Evolutionary conservation across 1,140 invertebrate genomes (phyloP).

Genomic region (Patella vulgata): DNA sequence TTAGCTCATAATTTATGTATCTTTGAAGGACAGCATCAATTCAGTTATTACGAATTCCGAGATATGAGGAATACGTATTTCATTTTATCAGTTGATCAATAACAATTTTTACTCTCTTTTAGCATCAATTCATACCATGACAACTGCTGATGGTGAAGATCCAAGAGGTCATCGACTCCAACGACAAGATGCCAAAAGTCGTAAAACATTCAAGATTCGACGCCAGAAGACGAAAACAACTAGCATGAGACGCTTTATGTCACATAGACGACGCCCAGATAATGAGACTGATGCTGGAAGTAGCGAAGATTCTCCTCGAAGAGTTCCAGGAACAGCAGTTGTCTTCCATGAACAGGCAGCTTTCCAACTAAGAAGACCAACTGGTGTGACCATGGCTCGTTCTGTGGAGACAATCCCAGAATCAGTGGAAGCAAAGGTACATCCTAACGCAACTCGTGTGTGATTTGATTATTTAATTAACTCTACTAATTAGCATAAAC

Average conservation of each 20-base stretch:
- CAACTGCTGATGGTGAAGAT: constrained; percentile 40
- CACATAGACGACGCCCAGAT: constrained; percentile 38
- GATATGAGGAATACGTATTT: too few relatives aligned
- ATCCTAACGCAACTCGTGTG: constrained; percentile 23
- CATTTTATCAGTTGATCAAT: too few relatives aligned
- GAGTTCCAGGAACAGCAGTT: constrained; percentile 19
- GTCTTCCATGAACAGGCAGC: constrained; percentile 25
- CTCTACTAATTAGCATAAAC: too few relatives aligned
- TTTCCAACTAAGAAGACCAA: constrained; percentile 28
- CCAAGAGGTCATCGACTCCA: constrained; percentile 82
- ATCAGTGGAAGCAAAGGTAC: constrained; percentile 54
- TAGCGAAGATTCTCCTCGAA: constrained; percentile 37
- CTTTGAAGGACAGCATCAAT: too few relatives aligned
- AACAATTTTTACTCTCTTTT: not conserved
- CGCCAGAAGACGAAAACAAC: constrained; percentile 56
- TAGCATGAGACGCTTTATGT: constrained; percentile 46
- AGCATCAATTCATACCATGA: not conserved
- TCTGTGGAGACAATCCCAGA: constrained; percentile 55
- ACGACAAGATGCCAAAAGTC: constrained; percentile 90
- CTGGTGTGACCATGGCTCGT: constrained; percentile 27
- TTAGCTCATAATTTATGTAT: too few relatives aligned
- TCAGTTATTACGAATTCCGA: too few relatives aligned
- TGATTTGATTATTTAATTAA: not conserved
- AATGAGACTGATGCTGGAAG: constrained; percentile 29
- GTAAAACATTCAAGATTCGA: constrained; percentile 86